These are phyloP conservation scores for Diachasmimorpha longicaudata DNA, from an alignment of 1,140 invertebrate species.

Conservation along the genomic window DNA sequence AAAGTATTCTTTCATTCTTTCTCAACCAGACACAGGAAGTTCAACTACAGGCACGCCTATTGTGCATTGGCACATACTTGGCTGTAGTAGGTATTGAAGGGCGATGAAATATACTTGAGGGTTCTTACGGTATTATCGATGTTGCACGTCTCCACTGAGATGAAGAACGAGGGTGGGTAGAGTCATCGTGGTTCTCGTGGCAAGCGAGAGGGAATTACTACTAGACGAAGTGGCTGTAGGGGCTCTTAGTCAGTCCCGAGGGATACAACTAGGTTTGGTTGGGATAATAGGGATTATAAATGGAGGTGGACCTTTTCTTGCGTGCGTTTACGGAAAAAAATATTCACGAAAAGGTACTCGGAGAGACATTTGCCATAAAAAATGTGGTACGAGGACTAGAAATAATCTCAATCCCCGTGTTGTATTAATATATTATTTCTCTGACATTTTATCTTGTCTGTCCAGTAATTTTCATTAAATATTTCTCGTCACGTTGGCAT, in stretches of 20 bases:
- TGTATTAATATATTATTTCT: too few species aligned
- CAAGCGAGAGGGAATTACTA: constrained; percentile 35
- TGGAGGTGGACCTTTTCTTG: constrained; percentile 35
- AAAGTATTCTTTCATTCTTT: too few species aligned
- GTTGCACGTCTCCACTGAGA: background rate
- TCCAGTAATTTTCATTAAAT: too few species aligned
- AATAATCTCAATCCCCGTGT: too few species aligned
- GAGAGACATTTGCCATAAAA: too few species aligned
- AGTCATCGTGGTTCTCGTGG: constrained; percentile 10
- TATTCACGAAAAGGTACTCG: too few species aligned
- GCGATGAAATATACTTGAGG: background rate
- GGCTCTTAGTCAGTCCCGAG: constrained; percentile 14
- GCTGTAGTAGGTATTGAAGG: constrained; percentile 14
- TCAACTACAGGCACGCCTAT: constrained; percentile 37
- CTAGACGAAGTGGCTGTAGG: constrained; percentile 9
- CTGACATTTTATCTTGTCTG: too few species aligned
- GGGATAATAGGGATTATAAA: constrained; percentile 48
- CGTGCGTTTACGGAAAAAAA: too few species aligned
- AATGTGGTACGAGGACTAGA: too few species aligned
- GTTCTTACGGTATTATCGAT: background rate
- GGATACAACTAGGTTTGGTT: constrained; percentile 33
- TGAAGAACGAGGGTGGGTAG: background rate
- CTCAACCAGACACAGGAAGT: too few species aligned
- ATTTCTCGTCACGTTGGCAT: too few species aligned
- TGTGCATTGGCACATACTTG: constrained; percentile 44